phyloP scores from a whole-genome alignment of 2,797 vertebrate genomes.

The Rhinatrema bivittatum region DNA sequence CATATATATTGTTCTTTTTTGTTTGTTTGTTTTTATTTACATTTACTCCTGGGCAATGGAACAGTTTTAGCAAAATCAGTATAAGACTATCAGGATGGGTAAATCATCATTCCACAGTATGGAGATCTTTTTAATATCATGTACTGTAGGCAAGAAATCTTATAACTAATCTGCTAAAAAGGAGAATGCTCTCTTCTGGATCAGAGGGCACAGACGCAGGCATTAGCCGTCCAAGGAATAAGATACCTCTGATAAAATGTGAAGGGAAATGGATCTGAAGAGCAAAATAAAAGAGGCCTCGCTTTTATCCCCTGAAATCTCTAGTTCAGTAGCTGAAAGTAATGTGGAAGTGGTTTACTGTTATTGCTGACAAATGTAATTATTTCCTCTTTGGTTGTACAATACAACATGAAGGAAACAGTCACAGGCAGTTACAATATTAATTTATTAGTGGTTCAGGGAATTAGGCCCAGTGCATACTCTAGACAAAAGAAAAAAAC shows the following conservation, averaged over 20 bases:
- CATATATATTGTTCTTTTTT: too few species aligned
- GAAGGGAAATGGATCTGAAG: not conserved
- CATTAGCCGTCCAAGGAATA: fast-evolving
- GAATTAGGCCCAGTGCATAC: constrained; percentile 41
- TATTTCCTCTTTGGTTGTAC: constrained; percentile 19
- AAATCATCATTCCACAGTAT: too few species aligned
- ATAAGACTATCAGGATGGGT: too few species aligned
- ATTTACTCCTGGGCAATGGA: too few species aligned
- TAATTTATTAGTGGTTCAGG: constrained; percentile 41
- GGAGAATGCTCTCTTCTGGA: not conserved
- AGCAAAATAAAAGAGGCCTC: constrained; percentile 6
- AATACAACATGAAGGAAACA: not conserved
- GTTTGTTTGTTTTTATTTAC: too few species aligned
- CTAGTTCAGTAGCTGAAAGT: constrained; percentile 1
- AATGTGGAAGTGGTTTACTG: constrained; percentile 15
- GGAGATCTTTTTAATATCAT: too few species aligned
- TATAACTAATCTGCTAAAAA: too few species aligned
- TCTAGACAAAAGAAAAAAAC: constrained; percentile 51
- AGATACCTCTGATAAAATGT: not conserved
- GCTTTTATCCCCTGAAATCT: constrained; percentile 6
- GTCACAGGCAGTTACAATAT: not conserved
- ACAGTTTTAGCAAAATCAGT: too few species aligned
- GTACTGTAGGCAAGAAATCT: too few species aligned
- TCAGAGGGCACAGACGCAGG: not conserved
- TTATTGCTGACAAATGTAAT: constrained; percentile 13